Evolutionary conservation across 2,888 invertebrate genomes (phyloP).

Genomic region (Kryphioiulus occultus): DNA sequence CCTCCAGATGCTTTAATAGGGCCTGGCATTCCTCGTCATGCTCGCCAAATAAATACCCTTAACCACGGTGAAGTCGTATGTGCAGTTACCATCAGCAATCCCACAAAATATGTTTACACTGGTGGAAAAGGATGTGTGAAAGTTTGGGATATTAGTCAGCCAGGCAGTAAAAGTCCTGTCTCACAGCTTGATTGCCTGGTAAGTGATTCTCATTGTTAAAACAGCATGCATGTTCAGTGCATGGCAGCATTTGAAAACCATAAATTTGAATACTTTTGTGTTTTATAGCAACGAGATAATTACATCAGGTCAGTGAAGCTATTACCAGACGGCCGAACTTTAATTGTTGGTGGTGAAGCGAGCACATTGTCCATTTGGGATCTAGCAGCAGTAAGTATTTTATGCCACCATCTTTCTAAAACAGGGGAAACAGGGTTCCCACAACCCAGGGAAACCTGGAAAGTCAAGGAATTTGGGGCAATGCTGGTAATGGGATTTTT

Average conservation of each 20-base stretch:
- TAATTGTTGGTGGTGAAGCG: conserved; percentile 97
- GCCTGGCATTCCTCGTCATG: conserved; percentile 92
- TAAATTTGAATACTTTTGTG: too few relatives aligned
- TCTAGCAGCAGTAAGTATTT: conserved; percentile 72
- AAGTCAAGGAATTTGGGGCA: too few relatives aligned
- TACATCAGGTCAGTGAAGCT: conserved; percentile 96
- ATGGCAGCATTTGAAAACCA: too few relatives aligned
- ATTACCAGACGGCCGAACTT: conserved; percentile 88
- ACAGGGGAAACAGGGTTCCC: too few relatives aligned
- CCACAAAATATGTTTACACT: conserved; percentile 93
- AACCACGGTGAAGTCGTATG: conserved; percentile 98
- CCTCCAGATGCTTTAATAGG: conserved; percentile 91
- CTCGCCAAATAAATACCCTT: conserved; percentile 86
- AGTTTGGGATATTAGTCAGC: conserved; percentile 95
- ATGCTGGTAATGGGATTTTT: too few relatives aligned
- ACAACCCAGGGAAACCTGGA: too few relatives aligned
- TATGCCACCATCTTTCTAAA: too few relatives aligned
- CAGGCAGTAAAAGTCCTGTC: conserved; percentile 83
- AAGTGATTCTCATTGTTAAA: too few relatives aligned
- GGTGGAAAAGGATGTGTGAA: conserved; percentile 97
- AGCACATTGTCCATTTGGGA: conserved; percentile 97
- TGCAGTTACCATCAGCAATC: conserved; percentile 92
- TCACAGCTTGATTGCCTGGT: conserved; percentile 86
- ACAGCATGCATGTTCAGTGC: too few relatives aligned
- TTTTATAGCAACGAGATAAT: conserved; percentile 85